These are phyloP conservation scores for Ommatoiulus sabulosus DNA, from an alignment of 2,888 invertebrate species.

Conservation along the genomic window DNA sequence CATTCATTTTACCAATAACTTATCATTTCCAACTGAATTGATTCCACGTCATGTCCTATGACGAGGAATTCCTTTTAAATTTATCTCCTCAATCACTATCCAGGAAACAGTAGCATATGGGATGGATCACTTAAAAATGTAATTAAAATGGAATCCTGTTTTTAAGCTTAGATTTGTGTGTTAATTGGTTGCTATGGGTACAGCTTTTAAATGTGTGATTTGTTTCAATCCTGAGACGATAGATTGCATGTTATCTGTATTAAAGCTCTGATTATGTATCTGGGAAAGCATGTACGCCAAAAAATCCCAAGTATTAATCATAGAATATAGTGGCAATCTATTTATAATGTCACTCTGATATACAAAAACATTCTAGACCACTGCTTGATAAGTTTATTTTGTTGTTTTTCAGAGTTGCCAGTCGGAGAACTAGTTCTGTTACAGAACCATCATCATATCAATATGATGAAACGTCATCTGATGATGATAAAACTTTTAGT, in stretches of 20 bases:
- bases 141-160: not conserved
- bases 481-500: constrained; percentile 51
- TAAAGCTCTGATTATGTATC: not conserved
- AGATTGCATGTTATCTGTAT: not conserved
- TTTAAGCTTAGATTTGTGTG: not conserved
- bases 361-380: not conserved
- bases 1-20: too few relatives aligned
- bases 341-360: not conserved
- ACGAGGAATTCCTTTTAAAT: too few relatives aligned
- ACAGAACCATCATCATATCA: constrained; percentile 52
- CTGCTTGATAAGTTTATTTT: not conserved
- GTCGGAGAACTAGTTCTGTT: constrained; percentile 56
- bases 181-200: not conserved
- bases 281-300: not conserved
- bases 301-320: not conserved
- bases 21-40: too few relatives aligned
- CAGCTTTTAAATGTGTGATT: not conserved
- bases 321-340: not conserved
- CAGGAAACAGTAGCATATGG: too few relatives aligned
- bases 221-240: not conserved
- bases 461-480: constrained; percentile 45
- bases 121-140: not conserved
- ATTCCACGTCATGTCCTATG: too few relatives aligned
- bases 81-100: too few relatives aligned
- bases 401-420: not conserved